phyloP scores from a whole-genome alignment of 1,140 invertebrate genomes.

The Drosophila ficusphila region DNA sequence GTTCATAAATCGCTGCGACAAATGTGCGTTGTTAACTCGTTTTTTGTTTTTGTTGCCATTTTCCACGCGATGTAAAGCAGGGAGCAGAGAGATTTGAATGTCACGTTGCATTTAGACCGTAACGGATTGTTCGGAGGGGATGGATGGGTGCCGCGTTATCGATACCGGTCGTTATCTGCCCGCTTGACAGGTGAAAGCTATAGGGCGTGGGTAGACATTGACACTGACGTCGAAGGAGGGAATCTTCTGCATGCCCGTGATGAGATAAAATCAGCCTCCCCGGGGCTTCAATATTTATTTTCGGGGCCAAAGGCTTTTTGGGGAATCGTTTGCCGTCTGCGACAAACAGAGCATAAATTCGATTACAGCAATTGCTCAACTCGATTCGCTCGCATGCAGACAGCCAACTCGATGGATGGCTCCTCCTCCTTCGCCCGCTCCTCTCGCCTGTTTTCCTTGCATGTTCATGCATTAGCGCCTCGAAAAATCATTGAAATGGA shows the following conservation, averaged over 20 bases:
- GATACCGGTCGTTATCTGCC: conserved; percentile 41
- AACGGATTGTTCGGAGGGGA: conserved; percentile 23
- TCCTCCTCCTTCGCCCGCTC: background rate
- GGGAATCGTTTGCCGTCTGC: conserved; percentile 1
- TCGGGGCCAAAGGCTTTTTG: conserved; percentile 1
- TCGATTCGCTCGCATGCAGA: conserved; percentile 45
- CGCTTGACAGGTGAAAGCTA: conserved; percentile 53
- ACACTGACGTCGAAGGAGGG: conserved; percentile 8
- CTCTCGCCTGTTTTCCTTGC: conserved; percentile 9
- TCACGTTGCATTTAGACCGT: conserved; percentile 64
- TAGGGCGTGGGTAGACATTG: conserved; percentile 11
- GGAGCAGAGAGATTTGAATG: conserved; percentile 62
- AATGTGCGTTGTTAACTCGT: conserved; percentile 44
- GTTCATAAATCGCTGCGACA: conserved; percentile 69
- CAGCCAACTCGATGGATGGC: background rate
- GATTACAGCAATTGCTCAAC: conserved; percentile 49
- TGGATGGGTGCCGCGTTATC: conserved; percentile 23
- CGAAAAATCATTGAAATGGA: conserved; percentile 82
- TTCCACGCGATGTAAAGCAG: conserved; percentile 25
- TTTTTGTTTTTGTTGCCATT: conserved; percentile 13
- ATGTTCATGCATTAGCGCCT: conserved; percentile 55
- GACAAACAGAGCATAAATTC: conserved; percentile 61
- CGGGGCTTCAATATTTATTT: background rate
- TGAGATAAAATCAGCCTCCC: background rate
- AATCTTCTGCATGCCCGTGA: no score